Conservation (phyloP, 2,888 invertebrate species). For the Arge pagana region DNA sequence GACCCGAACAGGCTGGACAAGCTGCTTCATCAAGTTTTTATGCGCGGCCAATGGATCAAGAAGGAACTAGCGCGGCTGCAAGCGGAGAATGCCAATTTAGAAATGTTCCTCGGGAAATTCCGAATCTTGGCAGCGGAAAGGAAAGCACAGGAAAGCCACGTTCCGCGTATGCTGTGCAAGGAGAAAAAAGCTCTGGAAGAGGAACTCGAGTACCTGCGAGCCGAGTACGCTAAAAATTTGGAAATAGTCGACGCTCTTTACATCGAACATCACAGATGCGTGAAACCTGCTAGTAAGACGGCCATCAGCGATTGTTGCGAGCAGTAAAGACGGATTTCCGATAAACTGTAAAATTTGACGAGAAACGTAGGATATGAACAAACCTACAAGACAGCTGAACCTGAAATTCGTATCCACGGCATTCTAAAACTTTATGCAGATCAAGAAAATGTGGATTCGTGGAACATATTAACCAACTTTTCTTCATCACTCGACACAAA, state of each 20-base stretch:
- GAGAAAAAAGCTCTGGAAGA: slow-evolving; percentile 31
- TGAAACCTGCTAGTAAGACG: slow-evolving; percentile 25
- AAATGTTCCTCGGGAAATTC: slow-evolving; percentile 32
- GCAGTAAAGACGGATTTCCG: no score
- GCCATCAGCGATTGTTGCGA: slow-evolving; percentile 12
- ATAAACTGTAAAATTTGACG: no score
- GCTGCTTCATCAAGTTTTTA: slow-evolving; percentile 33
- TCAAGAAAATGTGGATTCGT: no score
- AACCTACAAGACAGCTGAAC: no score
- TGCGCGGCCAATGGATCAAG: slow-evolving; percentile 37
- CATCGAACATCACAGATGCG: slow-evolving; percentile 33
- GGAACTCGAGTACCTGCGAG: slow-evolving; percentile 28
- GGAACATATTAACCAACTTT: no score
- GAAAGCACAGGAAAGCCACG: slow-evolving; percentile 31
- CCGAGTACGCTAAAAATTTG: slow-evolving; percentile 31
- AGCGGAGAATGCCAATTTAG: slow-evolving; percentile 34
- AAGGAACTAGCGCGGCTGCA: slow-evolving; percentile 34
- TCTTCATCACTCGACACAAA: no score
- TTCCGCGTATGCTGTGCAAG: slow-evolving; percentile 34
- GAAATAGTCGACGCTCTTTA: slow-evolving; percentile 36
- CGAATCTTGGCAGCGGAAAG: slow-evolving; percentile 32
- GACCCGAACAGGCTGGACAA: slow-evolving; percentile 29
- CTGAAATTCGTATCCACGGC: no score
- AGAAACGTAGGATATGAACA: no score
- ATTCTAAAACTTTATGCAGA: no score